These are phyloP conservation scores for Chiridota heheva DNA, from an alignment of 35 echinoderm and acorn worm genomes.

Conservation along the genomic window DNA sequence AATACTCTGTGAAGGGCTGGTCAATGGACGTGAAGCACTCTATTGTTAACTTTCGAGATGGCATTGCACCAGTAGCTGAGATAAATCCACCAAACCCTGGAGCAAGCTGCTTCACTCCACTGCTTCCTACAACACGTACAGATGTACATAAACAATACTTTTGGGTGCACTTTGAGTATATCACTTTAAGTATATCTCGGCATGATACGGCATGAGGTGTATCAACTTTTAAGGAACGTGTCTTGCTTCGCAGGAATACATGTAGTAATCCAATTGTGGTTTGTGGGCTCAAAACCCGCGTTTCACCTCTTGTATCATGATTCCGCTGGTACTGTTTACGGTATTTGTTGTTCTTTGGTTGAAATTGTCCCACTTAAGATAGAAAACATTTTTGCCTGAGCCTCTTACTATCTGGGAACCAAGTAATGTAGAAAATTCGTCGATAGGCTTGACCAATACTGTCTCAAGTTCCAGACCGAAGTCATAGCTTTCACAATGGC, in stretches of 20 bases:
- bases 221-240: no score
- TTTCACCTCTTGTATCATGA: no score
- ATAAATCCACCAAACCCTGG: conserved; percentile 69
- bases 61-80: conserved; percentile 53
- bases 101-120: conserved; percentile 4
- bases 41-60: conserved; percentile 34
- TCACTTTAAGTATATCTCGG: not conserved
- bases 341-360: no score
- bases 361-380: no score
- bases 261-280: no score
- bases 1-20: conserved; percentile 61
- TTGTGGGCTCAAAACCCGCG: no score
- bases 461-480: conserved; percentile 72
- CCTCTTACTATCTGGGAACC: conserved; percentile 62
- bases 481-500: conserved; percentile 66
- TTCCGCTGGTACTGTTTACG: no score
- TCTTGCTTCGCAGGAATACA: no score
- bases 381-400: no score
- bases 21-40: conserved; percentile 80
- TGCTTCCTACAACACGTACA: conserved; percentile 1
- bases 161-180: not conserved
- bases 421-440: conserved; percentile 40
- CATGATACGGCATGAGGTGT: no score
- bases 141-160: not conserved
- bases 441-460: conserved; percentile 33